A percentile compares a stretch with the other conserved stretches of the same genome.
Conservation (phyloP, 2,797 vertebrate species). For the Benthosema pterotum region DNA sequence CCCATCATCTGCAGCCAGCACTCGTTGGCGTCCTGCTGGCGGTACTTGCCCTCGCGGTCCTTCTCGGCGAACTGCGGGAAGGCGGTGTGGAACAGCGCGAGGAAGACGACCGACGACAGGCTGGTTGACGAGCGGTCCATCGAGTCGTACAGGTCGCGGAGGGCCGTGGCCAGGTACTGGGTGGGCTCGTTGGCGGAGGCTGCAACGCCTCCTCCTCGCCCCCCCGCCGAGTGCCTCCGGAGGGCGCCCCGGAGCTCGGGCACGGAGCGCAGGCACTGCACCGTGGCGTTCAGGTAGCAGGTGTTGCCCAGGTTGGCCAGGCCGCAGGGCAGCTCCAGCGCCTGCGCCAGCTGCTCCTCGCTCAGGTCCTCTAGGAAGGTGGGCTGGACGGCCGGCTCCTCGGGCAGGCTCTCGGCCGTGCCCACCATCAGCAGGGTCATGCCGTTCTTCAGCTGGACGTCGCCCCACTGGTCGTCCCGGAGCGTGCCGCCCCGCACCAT, state of each 20-base stretch:
- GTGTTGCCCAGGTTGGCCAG: slow-evolving; percentile 98
- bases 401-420: slow-evolving; percentile 93
- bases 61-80: slow-evolving; percentile 99
- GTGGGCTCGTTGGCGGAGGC: too few species aligned
- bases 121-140: slow-evolving; percentile 99
- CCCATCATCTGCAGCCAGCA: slow-evolving; percentile 98
- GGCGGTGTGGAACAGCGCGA: slow-evolving; percentile 99
- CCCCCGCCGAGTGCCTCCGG: slow-evolving; percentile 79
- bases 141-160: slow-evolving; percentile 97
- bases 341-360: slow-evolving; percentile 97
- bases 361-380: slow-evolving; percentile 99
- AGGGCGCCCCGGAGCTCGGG: slow-evolving; percentile 95
- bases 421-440: slow-evolving; percentile 99
- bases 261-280: slow-evolving; percentile 98
- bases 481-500: slow-evolving; percentile 98
- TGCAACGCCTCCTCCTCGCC: too few species aligned
- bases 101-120: slow-evolving; percentile 96
- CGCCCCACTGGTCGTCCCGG: slow-evolving; percentile 98
- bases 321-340: slow-evolving; percentile 97
- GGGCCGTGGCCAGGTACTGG: slow-evolving; percentile 74
- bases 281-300: slow-evolving; percentile 99
- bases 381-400: slow-evolving; percentile 91
- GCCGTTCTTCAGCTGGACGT: slow-evolving; percentile 96
- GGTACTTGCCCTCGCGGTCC: slow-evolving; percentile 97
- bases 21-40: slow-evolving; percentile 99